Conservation (phyloP, 1,140 invertebrate genomes). For the Nymphalis io region DNA sequence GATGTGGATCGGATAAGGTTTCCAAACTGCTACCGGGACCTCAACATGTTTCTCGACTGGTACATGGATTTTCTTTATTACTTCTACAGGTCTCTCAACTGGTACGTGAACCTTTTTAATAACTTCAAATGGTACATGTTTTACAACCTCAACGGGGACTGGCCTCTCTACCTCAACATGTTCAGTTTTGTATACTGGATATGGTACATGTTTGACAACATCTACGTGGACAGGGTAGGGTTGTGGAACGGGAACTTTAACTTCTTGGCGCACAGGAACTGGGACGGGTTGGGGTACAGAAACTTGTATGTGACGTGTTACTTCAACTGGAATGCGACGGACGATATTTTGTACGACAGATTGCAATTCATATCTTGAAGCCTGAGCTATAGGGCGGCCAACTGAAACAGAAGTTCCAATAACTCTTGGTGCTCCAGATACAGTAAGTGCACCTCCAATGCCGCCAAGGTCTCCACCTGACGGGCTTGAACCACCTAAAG, state of each 20-base stretch:
- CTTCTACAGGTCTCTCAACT: slow-evolving; percentile 72
- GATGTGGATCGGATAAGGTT: slow-evolving; percentile 73
- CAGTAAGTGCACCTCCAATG: slow-evolving; percentile 20
- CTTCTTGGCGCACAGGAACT: slow-evolving; percentile 68
- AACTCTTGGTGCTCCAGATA: slow-evolving; percentile 52
- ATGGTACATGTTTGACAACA: slow-evolving; percentile 72
- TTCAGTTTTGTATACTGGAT: slow-evolving; percentile 71
- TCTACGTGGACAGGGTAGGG: slow-evolving; percentile 76
- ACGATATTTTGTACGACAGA: slow-evolving; percentile 71
- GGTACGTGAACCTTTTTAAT: slow-evolving; percentile 71
- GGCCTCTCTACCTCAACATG: slow-evolving; percentile 74
- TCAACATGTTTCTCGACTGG: slow-evolving; percentile 72
- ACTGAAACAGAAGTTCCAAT: slow-evolving; percentile 65
- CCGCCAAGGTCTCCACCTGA: slow-evolving; percentile 19
- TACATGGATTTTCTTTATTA: slow-evolving; percentile 73
- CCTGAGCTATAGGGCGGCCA: slow-evolving; percentile 46
- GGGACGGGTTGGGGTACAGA: slow-evolving; percentile 67
- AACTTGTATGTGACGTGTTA: slow-evolving; percentile 67
- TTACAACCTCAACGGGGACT: slow-evolving; percentile 73
- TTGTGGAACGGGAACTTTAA: slow-evolving; percentile 73
- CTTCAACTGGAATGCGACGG: slow-evolving; percentile 66
- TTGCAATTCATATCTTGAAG: slow-evolving; percentile 68
- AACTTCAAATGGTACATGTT: slow-evolving; percentile 67
- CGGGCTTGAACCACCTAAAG: slow-evolving; percentile 19
- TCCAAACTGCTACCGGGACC: slow-evolving; percentile 71